These are phyloP conservation scores for Kryptolebias marmoratus DNA, from an alignment of 2,113 vertebrate genomes.

Conservation along the genomic window DNA sequence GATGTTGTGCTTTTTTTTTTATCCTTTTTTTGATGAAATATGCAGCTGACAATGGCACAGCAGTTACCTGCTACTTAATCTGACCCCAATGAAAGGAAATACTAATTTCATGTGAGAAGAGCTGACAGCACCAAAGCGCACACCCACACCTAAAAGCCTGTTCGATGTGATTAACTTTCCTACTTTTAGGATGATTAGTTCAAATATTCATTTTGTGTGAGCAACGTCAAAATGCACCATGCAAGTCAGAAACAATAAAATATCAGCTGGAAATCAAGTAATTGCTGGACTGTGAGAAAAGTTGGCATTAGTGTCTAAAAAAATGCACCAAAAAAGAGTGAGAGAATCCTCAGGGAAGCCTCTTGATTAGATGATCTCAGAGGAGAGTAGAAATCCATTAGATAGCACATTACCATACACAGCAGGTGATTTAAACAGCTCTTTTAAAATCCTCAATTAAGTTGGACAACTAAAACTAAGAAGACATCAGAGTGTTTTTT, in stretches of 20 bases:
- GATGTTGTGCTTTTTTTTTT: conserved; percentile 24
- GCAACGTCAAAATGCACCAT: conserved; percentile 8
- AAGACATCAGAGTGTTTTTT: conserved; percentile 3
- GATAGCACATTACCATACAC: conserved; percentile 55
- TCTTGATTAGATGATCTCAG: conserved; percentile 56
- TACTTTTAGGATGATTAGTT: conserved; percentile 20
- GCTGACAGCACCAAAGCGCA: conserved; percentile 43
- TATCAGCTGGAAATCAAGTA: conserved; percentile 41
- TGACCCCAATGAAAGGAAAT: conserved; percentile 54
- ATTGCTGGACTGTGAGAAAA: conserved; percentile 41
- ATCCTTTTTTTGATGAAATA: conserved; percentile 60
- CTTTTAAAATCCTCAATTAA: conserved; percentile 49
- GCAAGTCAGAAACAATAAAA: conserved; percentile 53
- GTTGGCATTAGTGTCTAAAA: conserved; percentile 43
- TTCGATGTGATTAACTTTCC: conserved; percentile 53
- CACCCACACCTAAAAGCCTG: conserved; percentile 40
- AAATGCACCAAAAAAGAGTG: conserved; percentile 33
- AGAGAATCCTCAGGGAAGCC: conserved; percentile 42
- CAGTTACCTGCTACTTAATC: conserved; percentile 53
- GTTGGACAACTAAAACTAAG: conserved; percentile 49
- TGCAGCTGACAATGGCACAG: conserved; percentile 44
- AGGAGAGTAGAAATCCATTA: conserved; percentile 64
- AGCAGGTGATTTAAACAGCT: conserved; percentile 36
- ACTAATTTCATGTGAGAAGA: conserved; percentile 48
- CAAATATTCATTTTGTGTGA: conserved; percentile 18